Evolutionary conservation across 1,140 invertebrate species (phyloP).

Genomic region (Calephelis nemesis): DNA sequence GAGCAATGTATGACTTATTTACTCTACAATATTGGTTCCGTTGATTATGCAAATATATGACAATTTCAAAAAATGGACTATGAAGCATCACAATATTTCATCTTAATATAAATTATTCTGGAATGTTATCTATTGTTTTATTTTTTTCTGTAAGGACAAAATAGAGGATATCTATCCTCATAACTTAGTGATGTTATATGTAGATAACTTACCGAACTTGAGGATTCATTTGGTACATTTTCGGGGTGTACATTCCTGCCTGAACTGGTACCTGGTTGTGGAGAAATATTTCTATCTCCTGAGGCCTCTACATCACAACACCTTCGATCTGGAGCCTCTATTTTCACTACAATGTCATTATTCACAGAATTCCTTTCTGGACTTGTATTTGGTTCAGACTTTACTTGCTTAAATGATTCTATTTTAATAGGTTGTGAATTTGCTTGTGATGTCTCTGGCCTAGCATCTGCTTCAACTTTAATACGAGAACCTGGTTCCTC

Average conservation of each 20-base stretch:
- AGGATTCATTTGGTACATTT: conserved; percentile 19
- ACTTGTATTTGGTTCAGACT: conserved; percentile 24
- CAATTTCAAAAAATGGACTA: too few relatives aligned
- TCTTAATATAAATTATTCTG: too few relatives aligned
- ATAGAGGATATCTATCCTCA: too few relatives aligned
- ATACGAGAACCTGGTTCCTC: conserved; percentile 47
- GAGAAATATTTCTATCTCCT: conserved; percentile 46
- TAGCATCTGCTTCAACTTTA: conserved; percentile 39
- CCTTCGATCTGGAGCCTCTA: conserved; percentile 37
- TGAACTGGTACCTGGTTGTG: conserved; percentile 64
- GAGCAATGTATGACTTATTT: too few relatives aligned
- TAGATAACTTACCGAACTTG: conserved; percentile 13
- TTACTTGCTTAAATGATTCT: conserved; percentile 24
- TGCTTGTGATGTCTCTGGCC: conserved; percentile 19
- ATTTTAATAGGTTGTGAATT: conserved; percentile 32
- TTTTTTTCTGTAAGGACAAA: too few relatives aligned
- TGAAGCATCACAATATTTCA: too few relatives aligned
- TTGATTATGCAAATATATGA: too few relatives aligned
- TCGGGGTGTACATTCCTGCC: conserved; percentile 36
- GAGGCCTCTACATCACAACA: conserved; percentile 43
- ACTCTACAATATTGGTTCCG: too few relatives aligned
- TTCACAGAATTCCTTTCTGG: conserved; percentile 27
- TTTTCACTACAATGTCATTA: conserved; percentile 47
- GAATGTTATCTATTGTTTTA: too few relatives aligned
- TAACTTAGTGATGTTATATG: too few relatives aligned